Evolutionary conservation across 2,797 vertebrate genomes (phyloP).

Genomic region (Eospalax fontanierii): DNA sequence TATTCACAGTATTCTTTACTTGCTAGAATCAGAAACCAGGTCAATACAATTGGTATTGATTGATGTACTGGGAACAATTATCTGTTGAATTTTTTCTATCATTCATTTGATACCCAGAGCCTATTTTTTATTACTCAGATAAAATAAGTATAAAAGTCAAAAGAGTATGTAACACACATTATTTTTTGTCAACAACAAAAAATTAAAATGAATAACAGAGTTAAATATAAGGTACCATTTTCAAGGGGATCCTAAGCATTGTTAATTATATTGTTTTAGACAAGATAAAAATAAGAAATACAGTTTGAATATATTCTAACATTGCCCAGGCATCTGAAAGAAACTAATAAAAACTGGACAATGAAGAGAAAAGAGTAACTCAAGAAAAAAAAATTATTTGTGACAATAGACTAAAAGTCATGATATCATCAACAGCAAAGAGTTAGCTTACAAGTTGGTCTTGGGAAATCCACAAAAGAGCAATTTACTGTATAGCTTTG

Average conservation of each 20-base stretch:
- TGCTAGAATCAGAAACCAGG: background rate
- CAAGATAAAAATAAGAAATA: background rate
- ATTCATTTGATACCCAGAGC: background rate
- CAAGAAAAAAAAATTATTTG: background rate
- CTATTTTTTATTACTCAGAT: background rate
- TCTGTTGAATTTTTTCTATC: background rate
- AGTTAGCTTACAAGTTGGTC: accelerated
- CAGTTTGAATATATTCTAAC: background rate
- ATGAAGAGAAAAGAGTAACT: background rate
- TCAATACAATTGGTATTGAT: background rate
- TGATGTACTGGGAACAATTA: background rate
- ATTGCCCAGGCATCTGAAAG: background rate
- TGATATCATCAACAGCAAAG: background rate
- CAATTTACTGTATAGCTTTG: background rate
- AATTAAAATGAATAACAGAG: background rate
- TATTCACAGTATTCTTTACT: background rate
- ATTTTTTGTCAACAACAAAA: background rate
- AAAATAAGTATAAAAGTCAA: background rate
- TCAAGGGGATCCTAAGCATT: background rate
- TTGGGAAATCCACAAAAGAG: accelerated
- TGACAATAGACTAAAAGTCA: background rate
- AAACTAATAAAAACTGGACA: background rate
- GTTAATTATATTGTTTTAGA: background rate
- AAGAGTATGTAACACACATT: background rate
- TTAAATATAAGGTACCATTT: background rate